Conservation (phyloP, 2,888 invertebrate species). For the Bimastos eiseni region DNA sequence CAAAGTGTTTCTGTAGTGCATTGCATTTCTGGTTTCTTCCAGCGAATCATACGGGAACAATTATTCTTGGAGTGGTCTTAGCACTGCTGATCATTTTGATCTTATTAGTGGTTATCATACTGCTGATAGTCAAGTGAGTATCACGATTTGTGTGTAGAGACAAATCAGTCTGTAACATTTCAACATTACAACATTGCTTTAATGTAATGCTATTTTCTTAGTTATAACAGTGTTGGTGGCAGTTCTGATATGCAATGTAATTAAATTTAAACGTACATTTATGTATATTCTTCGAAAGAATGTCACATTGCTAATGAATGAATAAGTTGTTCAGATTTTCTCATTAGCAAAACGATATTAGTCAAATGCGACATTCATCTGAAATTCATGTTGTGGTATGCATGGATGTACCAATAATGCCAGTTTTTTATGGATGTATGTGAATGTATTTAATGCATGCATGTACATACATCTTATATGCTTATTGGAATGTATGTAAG, state of each 20-base stretch:
- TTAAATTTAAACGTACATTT: not conserved
- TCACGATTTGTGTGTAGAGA: not conserved
- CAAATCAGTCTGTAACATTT: not conserved
- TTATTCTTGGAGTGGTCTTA: not conserved
- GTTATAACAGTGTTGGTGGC: not conserved
- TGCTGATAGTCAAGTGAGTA: not conserved
- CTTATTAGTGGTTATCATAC: not conserved
- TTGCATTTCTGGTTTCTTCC: not conserved
- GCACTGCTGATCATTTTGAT: not conserved
- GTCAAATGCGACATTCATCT: not conserved
- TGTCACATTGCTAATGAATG: not conserved
- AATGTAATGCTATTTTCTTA: not conserved
- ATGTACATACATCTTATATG: too few species aligned
- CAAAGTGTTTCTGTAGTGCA: not conserved
- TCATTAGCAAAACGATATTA: not conserved
- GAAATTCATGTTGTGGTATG: not conserved
- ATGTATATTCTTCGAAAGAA: not conserved
- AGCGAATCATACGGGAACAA: not conserved
- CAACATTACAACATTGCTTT: not conserved
- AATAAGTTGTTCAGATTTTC: not conserved
- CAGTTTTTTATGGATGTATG: too few species aligned
- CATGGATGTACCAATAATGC: too few species aligned
- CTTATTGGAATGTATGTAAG: too few species aligned
- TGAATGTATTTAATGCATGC: too few species aligned
- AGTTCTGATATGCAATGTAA: not conserved